Conservation (phyloP, 2,113 vertebrate genomes). For the Platycercus adscitus region DNA sequence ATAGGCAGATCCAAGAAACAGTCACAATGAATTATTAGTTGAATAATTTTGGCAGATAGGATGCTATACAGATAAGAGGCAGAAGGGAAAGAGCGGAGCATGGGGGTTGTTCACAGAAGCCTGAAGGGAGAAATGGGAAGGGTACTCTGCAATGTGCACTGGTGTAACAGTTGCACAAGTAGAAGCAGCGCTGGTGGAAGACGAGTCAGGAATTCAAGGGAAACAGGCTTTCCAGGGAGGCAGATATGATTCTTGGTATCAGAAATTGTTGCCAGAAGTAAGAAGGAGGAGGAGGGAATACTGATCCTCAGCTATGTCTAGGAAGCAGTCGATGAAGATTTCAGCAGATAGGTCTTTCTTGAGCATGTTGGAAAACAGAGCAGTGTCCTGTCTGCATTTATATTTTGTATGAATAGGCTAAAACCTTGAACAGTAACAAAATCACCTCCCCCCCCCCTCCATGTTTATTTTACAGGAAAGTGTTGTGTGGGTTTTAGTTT, state of each 20-base stretch:
- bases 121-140: background rate
- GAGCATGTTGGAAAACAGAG: background rate
- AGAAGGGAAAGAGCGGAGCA: background rate
- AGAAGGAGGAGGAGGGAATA: background rate
- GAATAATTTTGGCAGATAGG: conserved; percentile 28
- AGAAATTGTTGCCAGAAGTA: background rate
- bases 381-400: background rate
- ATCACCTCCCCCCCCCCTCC: rapidly evolving
- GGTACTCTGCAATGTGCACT: background rate
- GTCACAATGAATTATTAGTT: background rate
- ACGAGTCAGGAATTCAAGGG: background rate
- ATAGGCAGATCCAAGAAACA: conserved; percentile 8
- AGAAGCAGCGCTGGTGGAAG: background rate
- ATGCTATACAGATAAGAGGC: background rate
- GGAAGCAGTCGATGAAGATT: background rate
- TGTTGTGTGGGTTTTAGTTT: background rate
- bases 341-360: background rate
- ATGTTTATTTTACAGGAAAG: background rate
- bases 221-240: background rate
- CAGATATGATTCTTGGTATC: background rate
- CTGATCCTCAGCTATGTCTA: background rate
- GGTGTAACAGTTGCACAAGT: background rate
- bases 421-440: background rate
- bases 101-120: background rate
- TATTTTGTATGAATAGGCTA: background rate